Evolutionary conservation across 2,797 vertebrate genomes (phyloP), one percentile per base, ranked within the genome.

Genomic region (Chiloscyllium punctatum): DNA sequence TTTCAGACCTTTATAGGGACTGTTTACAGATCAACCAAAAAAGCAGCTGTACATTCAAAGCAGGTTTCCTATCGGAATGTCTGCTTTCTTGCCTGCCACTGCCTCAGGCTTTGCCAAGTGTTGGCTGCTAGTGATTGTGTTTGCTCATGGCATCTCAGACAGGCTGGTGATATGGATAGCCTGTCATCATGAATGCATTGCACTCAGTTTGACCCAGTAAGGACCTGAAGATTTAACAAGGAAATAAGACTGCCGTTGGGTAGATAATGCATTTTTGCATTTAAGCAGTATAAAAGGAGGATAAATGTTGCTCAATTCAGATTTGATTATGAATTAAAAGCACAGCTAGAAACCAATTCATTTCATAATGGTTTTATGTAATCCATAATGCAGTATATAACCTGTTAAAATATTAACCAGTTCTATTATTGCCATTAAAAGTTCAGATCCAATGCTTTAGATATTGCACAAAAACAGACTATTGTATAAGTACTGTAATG

Each of bases 41-140:
- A 69, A 68, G 90, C 66, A 92, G 90, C 90, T 92, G 90, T 92
- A 92, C 62, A 69, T 69, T 69, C 90, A 92, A 92, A 92, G 90
- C 90, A 42, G 62, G 90, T 69, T 69, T 92, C n/a, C 68, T 92
- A 92, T 92, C 21, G 90, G 90, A 92, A 92, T 92, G 90, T 69
- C 62, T 92, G 90, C 37, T 42, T 69, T n/a, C 62, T 66, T 92
- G 90, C 30, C 84, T 51, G 84, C 84, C 42, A 23, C 51, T 33
- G 87, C 62, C 90, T 92, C n/a, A 69, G 90, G 90, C 90, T 42
- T 69, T 92, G 90, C 90, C 90, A 92, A 92, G 90, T 92, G 90
- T 92, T 92, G 66, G 90, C 53, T 92, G 62, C 69, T 69, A 92
- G 90, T 92, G 90, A n/a, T 69, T 92, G 90, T 92, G 90, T 92